phyloP scores from a whole-genome alignment of 2,888 invertebrate species.

The Drosophila antonietae region DNA sequence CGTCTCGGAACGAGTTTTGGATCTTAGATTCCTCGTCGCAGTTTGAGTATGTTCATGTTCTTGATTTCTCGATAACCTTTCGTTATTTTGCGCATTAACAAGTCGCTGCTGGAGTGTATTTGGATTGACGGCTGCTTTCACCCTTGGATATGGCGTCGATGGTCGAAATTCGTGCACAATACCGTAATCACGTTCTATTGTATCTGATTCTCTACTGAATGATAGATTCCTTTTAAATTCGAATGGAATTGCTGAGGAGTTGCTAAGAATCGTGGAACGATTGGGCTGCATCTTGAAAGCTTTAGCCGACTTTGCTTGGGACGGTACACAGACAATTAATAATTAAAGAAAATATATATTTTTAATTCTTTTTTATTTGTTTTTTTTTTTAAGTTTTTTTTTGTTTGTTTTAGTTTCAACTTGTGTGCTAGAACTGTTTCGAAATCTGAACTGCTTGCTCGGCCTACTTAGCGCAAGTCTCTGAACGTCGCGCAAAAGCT shows the following conservation, averaged over 20 bases:
- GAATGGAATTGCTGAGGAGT: not conserved
- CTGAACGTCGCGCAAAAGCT: not conserved
- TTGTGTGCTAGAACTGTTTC: not conserved
- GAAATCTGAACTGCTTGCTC: not conserved
- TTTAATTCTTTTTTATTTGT: not conserved
- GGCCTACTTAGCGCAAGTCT: not conserved
- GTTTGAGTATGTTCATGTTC: not conserved
- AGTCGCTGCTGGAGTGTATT: not conserved
- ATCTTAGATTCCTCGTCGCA: not conserved
- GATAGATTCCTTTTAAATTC: not conserved
- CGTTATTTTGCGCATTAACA: rapidly evolving
- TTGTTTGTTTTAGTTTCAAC: not conserved
- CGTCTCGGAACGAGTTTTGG: not conserved
- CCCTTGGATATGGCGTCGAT: not conserved
- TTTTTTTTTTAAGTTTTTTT: not conserved
- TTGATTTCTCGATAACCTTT: not conserved
- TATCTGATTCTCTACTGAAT: too few species aligned
- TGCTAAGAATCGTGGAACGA: not conserved
- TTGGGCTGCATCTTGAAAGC: not conserved
- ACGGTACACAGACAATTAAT: not conserved
- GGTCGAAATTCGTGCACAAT: rapidly evolving
- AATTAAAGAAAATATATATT: not conserved
- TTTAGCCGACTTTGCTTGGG: not conserved
- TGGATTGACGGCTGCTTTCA: not conserved
- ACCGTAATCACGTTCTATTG: not conserved